phyloP scores from a whole-genome alignment of 2,113 vertebrate genomes.

The Gallinago paraguaiae region DNA sequence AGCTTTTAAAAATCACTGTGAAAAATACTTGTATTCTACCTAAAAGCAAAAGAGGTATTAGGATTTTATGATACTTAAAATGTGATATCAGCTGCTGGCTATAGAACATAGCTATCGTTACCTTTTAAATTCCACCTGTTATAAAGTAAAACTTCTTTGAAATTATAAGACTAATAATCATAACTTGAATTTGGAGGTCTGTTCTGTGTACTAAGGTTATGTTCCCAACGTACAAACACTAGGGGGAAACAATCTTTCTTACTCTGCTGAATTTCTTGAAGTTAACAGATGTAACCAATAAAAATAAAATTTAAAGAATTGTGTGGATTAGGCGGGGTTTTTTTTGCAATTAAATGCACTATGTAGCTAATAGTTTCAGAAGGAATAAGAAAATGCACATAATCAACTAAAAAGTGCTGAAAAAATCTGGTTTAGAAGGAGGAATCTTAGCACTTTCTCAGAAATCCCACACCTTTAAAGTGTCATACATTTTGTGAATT shows the following conservation, averaged over 20 bases:
- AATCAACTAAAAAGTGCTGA: neutral
- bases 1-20: neutral
- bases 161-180: neutral
- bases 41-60: neutral
- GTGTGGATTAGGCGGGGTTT: fast-evolving
- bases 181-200: neutral
- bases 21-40: neutral
- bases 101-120: neutral
- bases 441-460: neutral
- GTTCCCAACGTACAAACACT: neutral
- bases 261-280: neutral
- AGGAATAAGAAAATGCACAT: neutral
- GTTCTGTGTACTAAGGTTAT: neutral
- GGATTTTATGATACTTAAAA: neutral
- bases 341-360: neutral
- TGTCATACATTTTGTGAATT: neutral
- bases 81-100: neutral
- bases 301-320: neutral
- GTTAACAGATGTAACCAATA: neutral
- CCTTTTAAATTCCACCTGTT: neutral
- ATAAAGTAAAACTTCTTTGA: neutral
- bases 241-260: neutral
- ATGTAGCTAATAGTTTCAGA: neutral
- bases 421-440: neutral
- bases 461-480: neutral